These are phyloP conservation scores for Lepidochrysops patricia DNA, from an alignment of 2,888 invertebrate genomes.

Conservation along the genomic window DNA sequence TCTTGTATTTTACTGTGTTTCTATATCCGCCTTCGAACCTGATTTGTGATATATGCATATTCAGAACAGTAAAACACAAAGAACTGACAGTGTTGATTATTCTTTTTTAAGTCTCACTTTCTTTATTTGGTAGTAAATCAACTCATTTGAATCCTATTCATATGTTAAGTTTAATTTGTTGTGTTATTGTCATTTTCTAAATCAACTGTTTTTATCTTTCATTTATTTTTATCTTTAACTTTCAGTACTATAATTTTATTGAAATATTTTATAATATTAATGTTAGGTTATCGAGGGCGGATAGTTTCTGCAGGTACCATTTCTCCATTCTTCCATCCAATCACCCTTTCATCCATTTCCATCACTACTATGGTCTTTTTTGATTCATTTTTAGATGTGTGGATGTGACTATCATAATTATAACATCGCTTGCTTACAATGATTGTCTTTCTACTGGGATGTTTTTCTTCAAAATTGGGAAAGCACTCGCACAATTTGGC, in stretches of 20 bases:
- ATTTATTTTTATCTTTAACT: neutral
- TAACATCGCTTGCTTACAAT: conserved; percentile 35
- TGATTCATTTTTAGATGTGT: conserved; percentile 56
- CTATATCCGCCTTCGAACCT: neutral
- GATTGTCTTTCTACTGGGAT: conserved; percentile 55
- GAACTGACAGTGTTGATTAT: no score
- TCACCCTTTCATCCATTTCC: conserved; percentile 37
- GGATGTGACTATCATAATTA: conserved; percentile 46
- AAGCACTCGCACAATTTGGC: no score
- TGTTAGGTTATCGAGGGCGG: neutral
- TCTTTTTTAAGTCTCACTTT: no score
- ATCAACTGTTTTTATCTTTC: no score
- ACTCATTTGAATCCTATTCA: no score
- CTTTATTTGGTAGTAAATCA: no score
- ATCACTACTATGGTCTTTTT: conserved; percentile 52
- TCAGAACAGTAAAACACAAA: no score
- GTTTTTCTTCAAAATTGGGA: conserved; percentile 18
- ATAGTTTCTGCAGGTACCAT: conserved; percentile 24
- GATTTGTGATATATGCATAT: neutral
- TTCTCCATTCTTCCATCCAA: conserved; percentile 36
- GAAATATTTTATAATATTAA: no score
- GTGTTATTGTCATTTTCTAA: no score
- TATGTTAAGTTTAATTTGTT: no score
- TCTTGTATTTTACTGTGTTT: conserved; percentile 5
- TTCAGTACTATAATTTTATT: no score